Conservation (phyloP, 2,797 vertebrate genomes). For the Neoniphon sammara region DNA sequence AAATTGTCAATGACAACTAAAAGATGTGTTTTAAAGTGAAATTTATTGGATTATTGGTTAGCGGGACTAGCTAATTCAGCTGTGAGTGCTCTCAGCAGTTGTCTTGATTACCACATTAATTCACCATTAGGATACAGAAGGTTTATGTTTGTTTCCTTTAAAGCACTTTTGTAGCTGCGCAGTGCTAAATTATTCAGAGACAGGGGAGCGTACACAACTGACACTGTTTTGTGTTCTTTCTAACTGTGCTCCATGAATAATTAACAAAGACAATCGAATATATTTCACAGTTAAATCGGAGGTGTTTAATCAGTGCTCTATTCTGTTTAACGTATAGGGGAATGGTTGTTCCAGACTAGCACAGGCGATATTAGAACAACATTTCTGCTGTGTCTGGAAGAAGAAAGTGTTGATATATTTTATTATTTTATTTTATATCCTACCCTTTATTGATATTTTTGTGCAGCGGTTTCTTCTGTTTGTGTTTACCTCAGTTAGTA, state of each 20-base stretch:
- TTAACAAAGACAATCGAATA: conserved; percentile 49
- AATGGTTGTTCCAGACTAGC: background rate
- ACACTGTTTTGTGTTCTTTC: conserved; percentile 51
- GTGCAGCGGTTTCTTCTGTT: background rate
- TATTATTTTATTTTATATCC: background rate
- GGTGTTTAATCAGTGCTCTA: conserved; percentile 54
- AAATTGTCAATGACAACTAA: conserved; percentile 31
- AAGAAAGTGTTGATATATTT: background rate
- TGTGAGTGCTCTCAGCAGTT: conserved; percentile 51
- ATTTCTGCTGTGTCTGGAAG: background rate
- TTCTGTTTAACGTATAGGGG: conserved; percentile 14
- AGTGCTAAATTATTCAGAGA: conserved; percentile 71
- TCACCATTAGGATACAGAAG: conserved; percentile 39
- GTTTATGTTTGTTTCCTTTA: conserved; percentile 58
- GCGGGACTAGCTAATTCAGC: conserved; percentile 10
- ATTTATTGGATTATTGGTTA: conserved; percentile 25
- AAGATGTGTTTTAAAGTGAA: conserved; percentile 15
- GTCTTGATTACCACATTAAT: conserved; percentile 60
- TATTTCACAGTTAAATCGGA: conserved; percentile 36
- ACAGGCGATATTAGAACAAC: background rate
- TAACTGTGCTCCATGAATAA: conserved; percentile 58
- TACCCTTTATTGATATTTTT: background rate
- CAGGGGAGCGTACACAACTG: conserved; percentile 32
- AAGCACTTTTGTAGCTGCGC: conserved; percentile 34
- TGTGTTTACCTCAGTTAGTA: background rate